These are phyloP conservation scores for Xanthia icteritia DNA, from an alignment of 2,888 invertebrate genomes.

Conservation along the genomic window DNA sequence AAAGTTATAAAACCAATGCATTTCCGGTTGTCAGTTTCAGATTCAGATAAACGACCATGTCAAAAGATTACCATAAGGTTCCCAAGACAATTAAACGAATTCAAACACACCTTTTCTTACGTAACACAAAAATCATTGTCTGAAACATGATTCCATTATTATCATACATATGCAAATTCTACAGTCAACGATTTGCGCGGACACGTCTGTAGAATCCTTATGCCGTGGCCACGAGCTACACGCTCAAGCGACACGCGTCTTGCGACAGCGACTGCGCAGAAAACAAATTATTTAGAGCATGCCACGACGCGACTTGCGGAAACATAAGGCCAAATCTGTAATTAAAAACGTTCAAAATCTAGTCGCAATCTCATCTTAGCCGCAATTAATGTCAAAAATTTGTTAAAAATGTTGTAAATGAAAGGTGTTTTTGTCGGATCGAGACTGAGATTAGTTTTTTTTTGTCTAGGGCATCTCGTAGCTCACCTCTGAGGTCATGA, in stretches of 20 bases:
- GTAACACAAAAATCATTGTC: constrained; percentile 31
- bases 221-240: background rate
- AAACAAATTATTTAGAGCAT: background rate
- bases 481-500: too few species aligned
- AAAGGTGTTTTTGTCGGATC: too few species aligned
- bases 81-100: constrained; percentile 12
- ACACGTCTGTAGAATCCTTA: constrained; percentile 36
- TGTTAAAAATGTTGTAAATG: too few species aligned
- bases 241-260: background rate
- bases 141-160: constrained; percentile 23
- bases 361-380: too few species aligned
- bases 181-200: constrained; percentile 36
- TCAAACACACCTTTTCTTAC: constrained; percentile 14
- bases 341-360: too few species aligned
- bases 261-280: background rate
- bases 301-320: background rate
- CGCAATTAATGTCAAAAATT: too few species aligned
- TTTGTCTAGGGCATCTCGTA: too few species aligned
- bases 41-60: background rate
- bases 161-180: constrained; percentile 34
- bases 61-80: background rate
- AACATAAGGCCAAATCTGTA: too few species aligned
- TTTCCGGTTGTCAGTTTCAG: background rate
- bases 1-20: background rate
- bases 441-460: too few species aligned